Percentiles rank a stretch among this genome's conserved stretches.
These are phyloP conservation scores for Rhyacophila brunnea DNA, from an alignment of 1,140 invertebrate species.

Conservation along the genomic window DNA sequence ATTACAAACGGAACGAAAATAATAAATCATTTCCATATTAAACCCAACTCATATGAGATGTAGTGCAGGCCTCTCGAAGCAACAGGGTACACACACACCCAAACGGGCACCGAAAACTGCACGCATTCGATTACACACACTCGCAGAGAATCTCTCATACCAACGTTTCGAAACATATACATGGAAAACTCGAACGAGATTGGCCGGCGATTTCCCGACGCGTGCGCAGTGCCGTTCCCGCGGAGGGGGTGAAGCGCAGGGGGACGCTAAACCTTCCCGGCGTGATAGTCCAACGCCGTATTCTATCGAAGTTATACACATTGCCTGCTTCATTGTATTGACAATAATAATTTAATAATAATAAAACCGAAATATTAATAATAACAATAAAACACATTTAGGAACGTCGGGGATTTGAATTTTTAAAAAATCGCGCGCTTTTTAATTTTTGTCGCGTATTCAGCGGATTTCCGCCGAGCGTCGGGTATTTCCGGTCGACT, in stretches of 20 bases:
- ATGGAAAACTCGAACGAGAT: not conserved
- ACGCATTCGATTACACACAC: not conserved
- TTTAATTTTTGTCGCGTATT: too few relatives aligned
- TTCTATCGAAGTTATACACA: constrained; percentile 17
- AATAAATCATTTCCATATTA: too few relatives aligned
- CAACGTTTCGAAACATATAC: constrained; percentile 1
- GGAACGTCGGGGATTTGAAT: too few relatives aligned
- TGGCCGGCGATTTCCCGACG: constrained; percentile 4
- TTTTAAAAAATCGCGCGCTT: too few relatives aligned
- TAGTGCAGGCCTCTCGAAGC: not conserved
- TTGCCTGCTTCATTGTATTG: too few relatives aligned
- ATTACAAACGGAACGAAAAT: too few relatives aligned
- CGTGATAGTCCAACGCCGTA: constrained; percentile 17
- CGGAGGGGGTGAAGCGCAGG: not conserved
- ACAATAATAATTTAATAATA: too few relatives aligned
- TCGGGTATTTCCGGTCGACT: too few relatives aligned
- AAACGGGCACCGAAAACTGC: not conserved
- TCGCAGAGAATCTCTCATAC: not conserved
- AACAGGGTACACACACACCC: constrained; percentile 7
- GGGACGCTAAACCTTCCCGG: constrained; percentile 5
- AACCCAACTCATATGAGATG: too few relatives aligned
- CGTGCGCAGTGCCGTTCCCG: not conserved
- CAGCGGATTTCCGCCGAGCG: too few relatives aligned
- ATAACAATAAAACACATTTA: too few relatives aligned
- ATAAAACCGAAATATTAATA: too few relatives aligned